These are phyloP conservation scores for Prionailurus viverrinus DNA, from an alignment of 2,113 vertebrate genomes.

Conservation along the genomic window DNA sequence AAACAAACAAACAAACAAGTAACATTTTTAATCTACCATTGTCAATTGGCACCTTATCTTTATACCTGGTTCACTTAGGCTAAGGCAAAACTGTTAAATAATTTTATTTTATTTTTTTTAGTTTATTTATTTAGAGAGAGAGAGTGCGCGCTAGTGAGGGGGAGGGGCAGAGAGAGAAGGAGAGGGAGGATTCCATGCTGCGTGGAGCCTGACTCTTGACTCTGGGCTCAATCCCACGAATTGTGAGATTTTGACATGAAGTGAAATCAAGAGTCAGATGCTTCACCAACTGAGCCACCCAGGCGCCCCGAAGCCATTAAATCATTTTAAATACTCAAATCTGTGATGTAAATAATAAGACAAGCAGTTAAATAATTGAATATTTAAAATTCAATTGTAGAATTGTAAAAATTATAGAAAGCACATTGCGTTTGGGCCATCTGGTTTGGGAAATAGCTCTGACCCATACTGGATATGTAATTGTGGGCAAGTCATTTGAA, in stretches of 20 bases:
- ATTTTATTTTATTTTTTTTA: background rate
- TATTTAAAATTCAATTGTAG: too few species aligned
- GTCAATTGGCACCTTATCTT: background rate
- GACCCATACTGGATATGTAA: background rate
- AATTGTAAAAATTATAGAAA: background rate
- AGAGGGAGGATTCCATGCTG: too few species aligned
- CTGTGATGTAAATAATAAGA: background rate
- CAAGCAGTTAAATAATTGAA: background rate
- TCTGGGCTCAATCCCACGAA: too few species aligned
- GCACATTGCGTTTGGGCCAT: background rate
- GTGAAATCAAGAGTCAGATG: too few species aligned
- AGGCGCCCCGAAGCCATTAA: background rate
- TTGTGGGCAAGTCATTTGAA: background rate
- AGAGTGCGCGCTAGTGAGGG: too few species aligned
- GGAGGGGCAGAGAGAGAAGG: too few species aligned
- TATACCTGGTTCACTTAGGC: background rate
- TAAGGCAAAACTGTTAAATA: background rate
- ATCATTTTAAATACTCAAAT: background rate
- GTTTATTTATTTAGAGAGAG: too few species aligned
- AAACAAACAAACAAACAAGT: background rate
- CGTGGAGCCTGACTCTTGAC: too few species aligned
- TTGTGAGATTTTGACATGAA: too few species aligned
- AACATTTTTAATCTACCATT: background rate
- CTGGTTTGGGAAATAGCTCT: background rate
- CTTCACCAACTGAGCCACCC: too few species aligned